These are phyloP conservation scores for Hyppa rectilinea DNA, from an alignment of 2,888 invertebrate genomes.

Conservation along the genomic window DNA sequence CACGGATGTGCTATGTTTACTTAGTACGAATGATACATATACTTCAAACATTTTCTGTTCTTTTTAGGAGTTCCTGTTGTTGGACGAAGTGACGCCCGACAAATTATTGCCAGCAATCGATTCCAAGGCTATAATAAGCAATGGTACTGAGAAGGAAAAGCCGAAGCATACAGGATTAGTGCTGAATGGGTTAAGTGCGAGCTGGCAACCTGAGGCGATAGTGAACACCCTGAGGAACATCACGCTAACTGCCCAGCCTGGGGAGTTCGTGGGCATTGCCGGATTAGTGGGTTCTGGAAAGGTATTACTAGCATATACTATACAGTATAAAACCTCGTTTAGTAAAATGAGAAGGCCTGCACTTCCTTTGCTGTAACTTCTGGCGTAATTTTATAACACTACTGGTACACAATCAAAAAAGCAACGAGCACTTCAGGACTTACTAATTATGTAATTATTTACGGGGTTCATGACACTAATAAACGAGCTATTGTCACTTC, in stretches of 20 bases:
- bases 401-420: background rate
- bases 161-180: conserved; percentile 77
- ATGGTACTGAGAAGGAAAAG: conserved; percentile 76
- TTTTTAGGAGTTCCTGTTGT: conserved; percentile 83
- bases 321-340: background rate
- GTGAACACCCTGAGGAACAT: conserved; percentile 90
- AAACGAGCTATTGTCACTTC: conserved; percentile 3
- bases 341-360: background rate
- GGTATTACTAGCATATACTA: conserved; percentile 74
- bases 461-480: conserved; percentile 14
- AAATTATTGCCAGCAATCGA: conserved; percentile 71
- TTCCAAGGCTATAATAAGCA: conserved; percentile 69
- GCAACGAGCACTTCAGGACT: background rate
- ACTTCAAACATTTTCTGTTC: conserved; percentile 27
- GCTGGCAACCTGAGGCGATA: conserved; percentile 85
- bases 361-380: background rate
- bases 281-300: conserved; percentile 95
- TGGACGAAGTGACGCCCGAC: conserved; percentile 81
- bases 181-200: conserved; percentile 83
- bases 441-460: conserved; percentile 11
- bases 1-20: conserved; percentile 5
- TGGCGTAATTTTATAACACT: background rate
- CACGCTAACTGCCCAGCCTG: conserved; percentile 87
- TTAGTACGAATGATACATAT: conserved; percentile 11
- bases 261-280: conserved; percentile 92